phyloP scores from a whole-genome alignment of 2,888 invertebrate genomes.

The Melolontha melolontha region DNA sequence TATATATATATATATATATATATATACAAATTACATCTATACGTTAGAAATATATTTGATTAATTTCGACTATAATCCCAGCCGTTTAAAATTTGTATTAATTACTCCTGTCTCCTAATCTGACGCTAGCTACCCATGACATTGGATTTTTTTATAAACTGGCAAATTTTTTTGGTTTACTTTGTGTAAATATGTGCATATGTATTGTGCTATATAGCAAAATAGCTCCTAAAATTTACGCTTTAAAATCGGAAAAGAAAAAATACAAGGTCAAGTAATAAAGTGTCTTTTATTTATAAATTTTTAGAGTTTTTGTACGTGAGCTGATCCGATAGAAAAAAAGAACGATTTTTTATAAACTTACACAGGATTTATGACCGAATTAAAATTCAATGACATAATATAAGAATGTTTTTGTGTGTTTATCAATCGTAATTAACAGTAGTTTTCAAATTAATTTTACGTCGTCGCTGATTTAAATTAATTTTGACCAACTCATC shows the following conservation, averaged over 20 bases:
- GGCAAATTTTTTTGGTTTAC: not conserved
- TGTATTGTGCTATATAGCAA: constrained; percentile 15
- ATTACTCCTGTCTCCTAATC: too few species aligned
- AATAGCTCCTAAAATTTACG: constrained; percentile 14
- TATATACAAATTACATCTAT: too few species aligned
- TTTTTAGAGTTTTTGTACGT: not conserved
- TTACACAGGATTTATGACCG: constrained; percentile 12
- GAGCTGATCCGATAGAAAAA: not conserved
- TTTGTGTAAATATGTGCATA: constrained; percentile 8
- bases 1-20: too few species aligned
- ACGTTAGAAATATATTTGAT: too few species aligned
- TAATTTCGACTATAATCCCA: too few species aligned
- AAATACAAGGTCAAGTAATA: constrained; percentile 24
- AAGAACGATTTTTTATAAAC: not conserved
- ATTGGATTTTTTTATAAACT: too few species aligned
- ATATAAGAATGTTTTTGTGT: constrained; percentile 14
- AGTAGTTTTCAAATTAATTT: not conserved
- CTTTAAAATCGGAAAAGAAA: constrained; percentile 22
- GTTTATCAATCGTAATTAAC: constrained; percentile 3
- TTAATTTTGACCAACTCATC: constrained; percentile 16
- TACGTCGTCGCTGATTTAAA: not conserved
- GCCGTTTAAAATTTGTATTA: too few species aligned
- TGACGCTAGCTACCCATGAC: too few species aligned
- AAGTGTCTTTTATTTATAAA: constrained; percentile 11
- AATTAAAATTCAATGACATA: constrained; percentile 16